These are phyloP conservation scores for Danaus chrysippus DNA, from an alignment of 2,888 invertebrate species.

Conservation along the genomic window DNA sequence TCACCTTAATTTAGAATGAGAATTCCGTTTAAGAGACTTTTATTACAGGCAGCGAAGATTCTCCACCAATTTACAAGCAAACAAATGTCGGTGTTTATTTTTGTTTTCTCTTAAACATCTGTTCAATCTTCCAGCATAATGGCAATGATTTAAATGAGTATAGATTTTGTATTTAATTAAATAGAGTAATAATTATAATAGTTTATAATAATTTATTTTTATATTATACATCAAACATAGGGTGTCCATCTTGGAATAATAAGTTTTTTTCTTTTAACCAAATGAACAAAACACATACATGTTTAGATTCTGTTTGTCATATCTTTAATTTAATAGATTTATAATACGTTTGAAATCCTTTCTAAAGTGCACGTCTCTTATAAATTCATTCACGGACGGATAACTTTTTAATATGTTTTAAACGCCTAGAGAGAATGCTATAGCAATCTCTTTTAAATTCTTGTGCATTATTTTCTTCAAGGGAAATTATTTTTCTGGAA, in stretches of 20 bases:
- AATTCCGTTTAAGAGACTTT: slow-evolving; percentile 50
- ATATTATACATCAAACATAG: too few species aligned
- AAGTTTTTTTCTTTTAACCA: background rate
- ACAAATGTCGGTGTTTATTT: slow-evolving; percentile 28
- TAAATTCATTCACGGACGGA: too few species aligned
- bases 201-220: too few species aligned
- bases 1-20: slow-evolving; percentile 47
- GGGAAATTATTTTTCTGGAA: too few species aligned
- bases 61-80: slow-evolving; percentile 30
- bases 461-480: background rate
- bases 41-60: slow-evolving; percentile 43
- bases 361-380: too few species aligned
- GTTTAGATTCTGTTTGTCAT: background rate
- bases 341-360: too few species aligned
- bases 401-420: too few species aligned
- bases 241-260: too few species aligned
- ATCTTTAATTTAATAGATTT: background rate
- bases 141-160: too few species aligned
- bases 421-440: background rate
- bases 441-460: background rate
- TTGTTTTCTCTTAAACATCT: slow-evolving; percentile 6
- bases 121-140: background rate
- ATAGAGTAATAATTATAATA: too few species aligned
- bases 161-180: too few species aligned
- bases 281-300: background rate